Conservation (phyloP, 2,113 vertebrate genomes). For the Callionymus lyra region DNA sequence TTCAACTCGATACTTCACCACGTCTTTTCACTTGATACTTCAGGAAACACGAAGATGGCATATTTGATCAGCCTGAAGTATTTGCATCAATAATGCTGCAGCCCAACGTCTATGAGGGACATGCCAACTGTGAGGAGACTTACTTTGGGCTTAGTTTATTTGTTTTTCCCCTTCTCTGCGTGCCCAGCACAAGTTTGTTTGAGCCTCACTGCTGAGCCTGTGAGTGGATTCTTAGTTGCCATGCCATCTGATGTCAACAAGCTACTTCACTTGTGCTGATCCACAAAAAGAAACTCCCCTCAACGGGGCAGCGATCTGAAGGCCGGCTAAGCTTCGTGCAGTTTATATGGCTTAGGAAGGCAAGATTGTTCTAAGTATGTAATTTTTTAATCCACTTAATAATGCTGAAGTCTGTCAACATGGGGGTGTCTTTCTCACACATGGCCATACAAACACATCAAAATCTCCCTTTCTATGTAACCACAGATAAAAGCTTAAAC, state of each 20-base stretch:
- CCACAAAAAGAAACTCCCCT: constrained; percentile 32
- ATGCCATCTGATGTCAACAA: constrained; percentile 67
- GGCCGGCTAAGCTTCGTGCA: constrained; percentile 18
- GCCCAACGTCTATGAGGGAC: constrained; percentile 45
- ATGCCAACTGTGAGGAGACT: constrained; percentile 47
- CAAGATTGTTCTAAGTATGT: too few species aligned
- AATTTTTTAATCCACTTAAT: too few species aligned
- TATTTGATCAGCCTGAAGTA: constrained; percentile 23
- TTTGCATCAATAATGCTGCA: constrained; percentile 21
- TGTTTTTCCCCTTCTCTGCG: constrained; percentile 39
- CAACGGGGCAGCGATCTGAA: constrained; percentile 21
- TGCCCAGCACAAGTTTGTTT: constrained; percentile 44
- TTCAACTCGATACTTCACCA: too few species aligned
- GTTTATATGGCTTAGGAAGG: background rate
- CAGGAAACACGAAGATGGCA: background rate
- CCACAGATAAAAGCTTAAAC: too few species aligned
- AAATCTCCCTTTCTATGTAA: too few species aligned
- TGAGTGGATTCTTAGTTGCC: constrained; percentile 49
- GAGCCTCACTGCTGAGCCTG: constrained; percentile 40
- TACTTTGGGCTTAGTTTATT: constrained; percentile 49
- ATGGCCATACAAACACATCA: too few species aligned
- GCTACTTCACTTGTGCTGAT: constrained; percentile 50
- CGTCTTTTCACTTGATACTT: too few species aligned
- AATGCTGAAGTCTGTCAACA: too few species aligned
- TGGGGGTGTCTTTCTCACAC: too few species aligned